A percentile compares a stretch with the other conserved stretches of the same genome.
phyloP scores from a whole-genome alignment of 2,888 invertebrate species.

The Dinocampus coccinellae region DNA sequence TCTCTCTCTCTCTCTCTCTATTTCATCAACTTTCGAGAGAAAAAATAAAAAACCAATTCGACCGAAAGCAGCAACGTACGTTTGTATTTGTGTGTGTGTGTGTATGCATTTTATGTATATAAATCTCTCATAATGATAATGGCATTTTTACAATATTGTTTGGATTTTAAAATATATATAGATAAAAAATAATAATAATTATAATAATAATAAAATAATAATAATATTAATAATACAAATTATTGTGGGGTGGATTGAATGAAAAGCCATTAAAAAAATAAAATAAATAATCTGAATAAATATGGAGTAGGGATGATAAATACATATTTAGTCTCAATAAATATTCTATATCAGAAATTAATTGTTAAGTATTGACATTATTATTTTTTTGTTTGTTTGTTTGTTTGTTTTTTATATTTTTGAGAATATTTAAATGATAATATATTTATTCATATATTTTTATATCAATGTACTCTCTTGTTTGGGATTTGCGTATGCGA shows the following conservation, averaged over 20 bases:
- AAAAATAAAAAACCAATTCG: too few species aligned
- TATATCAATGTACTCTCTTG: not conserved
- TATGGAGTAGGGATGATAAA: conserved; percentile 48
- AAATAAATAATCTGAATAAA: conserved; percentile 70
- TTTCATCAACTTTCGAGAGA: too few species aligned
- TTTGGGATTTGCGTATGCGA: not conserved
- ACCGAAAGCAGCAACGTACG: not conserved
- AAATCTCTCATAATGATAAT: not conserved
- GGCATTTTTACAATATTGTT: not conserved
- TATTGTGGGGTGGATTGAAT: conserved; percentile 18
- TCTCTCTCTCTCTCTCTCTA: not conserved
- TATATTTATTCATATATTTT: not conserved
- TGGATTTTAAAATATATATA: not conserved
- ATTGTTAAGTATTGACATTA: conserved; percentile 25
- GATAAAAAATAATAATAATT: not conserved
- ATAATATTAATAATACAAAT: conserved; percentile 25
- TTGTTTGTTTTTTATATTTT: too few species aligned
- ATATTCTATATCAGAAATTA: conserved; percentile 59
- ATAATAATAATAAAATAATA: conserved; percentile 6
- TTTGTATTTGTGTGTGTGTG: not conserved
- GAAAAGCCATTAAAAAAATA: conserved; percentile 65
- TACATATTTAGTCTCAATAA: conserved; percentile 65
- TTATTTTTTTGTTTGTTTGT: conserved; percentile 16
- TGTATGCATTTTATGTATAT: not conserved
- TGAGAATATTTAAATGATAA: too few species aligned